Evolutionary conservation across 2,797 vertebrate species (phyloP), one percentile per base, ranked within the genome.

Genomic region (Myotis pilosus): DNA sequence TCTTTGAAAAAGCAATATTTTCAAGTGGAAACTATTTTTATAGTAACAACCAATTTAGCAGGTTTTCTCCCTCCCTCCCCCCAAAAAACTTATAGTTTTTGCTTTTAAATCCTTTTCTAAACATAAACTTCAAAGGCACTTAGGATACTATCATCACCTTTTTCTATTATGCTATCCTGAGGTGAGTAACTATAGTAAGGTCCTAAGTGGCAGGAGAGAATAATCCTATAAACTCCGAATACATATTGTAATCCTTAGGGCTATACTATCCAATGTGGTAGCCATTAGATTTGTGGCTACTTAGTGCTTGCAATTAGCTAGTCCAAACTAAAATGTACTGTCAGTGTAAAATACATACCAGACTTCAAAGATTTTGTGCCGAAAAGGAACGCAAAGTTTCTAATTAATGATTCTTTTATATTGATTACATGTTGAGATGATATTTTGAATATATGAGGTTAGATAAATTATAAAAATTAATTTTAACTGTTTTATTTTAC

Each of bases 401-500:
- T 93, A 49, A 55, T 44, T 81, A 81, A 80, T 23, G 16, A 71
- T 49, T 92, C 19, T 83, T 85, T 68, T 85, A 64, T 53, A 87
- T 13, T 41, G 25, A 80, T n/a, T 83, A 72, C 2, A 75, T 78
- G 36, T 89, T 79, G 16, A 90, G 30, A 84, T 86, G 20, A 44
- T 82, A 94, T 81, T 93, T 41, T 87, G 15, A 44, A 79, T 90
- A 90, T 64, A 53, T 23, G 74, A 79, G 30, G 20, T 36, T 92
- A 82, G 38, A 75, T 64, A 86, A 13, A 92, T 33, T 57, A 71
- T 81, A 92, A 92, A 92, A 91, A 91, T 83, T 88, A 86, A 53
- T 44, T 95, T 87, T 72, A 80, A 55, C 57, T 83, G 66, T 71
- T 88, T 93, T 60, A 25, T 41, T 94, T 97, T 92, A n/a, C 22